phyloP scores from a whole-genome alignment of 2,797 vertebrate genomes.

The Sebastes oblongus region DNA sequence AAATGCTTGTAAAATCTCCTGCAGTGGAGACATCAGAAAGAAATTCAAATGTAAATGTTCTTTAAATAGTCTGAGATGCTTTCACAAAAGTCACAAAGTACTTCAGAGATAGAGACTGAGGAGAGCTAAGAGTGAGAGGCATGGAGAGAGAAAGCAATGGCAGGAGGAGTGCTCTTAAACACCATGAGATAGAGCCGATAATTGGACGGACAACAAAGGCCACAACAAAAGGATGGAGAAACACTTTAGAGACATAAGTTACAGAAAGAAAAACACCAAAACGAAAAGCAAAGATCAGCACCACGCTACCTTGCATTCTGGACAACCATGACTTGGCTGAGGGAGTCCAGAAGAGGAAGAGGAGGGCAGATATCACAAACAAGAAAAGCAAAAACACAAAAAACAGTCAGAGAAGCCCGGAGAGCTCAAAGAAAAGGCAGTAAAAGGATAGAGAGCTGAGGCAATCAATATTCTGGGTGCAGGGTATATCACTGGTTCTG shows the following conservation, averaged over 20 bases:
- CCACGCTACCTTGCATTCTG: constrained; percentile 99
- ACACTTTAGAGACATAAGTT: constrained; percentile 48
- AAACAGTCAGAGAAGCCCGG: constrained; percentile 78
- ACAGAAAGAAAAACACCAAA: constrained; percentile 60
- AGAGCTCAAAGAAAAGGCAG: constrained; percentile 71
- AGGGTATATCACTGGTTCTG: constrained; percentile 40
- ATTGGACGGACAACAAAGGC: constrained; percentile 69
- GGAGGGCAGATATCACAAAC: constrained; percentile 85
- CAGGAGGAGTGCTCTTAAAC: constrained; percentile 40
- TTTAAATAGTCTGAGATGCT: constrained; percentile 19
- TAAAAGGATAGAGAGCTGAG: constrained; percentile 73
- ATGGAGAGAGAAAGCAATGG: constrained; percentile 56
- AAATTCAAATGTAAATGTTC: constrained; percentile 4
- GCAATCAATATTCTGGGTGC: constrained; percentile 58
- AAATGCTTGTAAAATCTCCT: constrained; percentile 41
- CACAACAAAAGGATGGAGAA: constrained; percentile 71
- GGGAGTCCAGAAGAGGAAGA: constrained; percentile 87
- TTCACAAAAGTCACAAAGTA: constrained; percentile 36
- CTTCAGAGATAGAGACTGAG: constrained; percentile 34
- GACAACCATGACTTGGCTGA: constrained; percentile 99
- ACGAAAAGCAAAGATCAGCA: constrained; percentile 79
- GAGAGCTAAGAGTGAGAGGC: constrained; percentile 46
- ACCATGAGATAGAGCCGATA: constrained; percentile 50
- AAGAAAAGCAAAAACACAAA: constrained; percentile 81
- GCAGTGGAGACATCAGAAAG: constrained; percentile 26